Conservation (phyloP, 2,797 vertebrate species). For the Neosilurus hyrtlii region DNA sequence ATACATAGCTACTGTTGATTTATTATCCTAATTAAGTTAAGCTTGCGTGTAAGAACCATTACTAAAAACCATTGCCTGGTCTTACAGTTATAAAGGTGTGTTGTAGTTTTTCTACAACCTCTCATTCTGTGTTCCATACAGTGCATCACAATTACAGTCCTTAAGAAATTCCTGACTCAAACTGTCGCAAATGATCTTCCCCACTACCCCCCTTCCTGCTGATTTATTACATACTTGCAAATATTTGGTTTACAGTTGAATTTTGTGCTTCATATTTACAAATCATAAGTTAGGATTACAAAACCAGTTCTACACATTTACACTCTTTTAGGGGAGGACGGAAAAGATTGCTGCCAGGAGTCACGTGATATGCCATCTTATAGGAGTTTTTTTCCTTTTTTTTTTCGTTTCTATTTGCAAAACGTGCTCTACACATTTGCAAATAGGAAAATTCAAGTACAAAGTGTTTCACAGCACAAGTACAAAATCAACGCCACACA, state of each 20-base stretch:
- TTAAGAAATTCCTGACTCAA: background rate
- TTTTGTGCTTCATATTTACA: background rate
- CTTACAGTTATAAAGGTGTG: background rate
- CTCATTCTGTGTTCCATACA: background rate
- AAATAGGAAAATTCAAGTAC: slow-evolving; percentile 21
- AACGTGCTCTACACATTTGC: slow-evolving; percentile 27
- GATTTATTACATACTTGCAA: background rate
- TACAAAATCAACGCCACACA: slow-evolving; percentile 14
- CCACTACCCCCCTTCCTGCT: background rate
- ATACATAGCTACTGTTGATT: background rate
- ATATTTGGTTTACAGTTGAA: background rate
- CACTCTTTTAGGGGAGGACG: background rate
- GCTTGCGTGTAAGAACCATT: background rate
- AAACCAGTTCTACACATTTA: background rate
- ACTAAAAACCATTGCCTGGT: background rate
- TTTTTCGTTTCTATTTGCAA: slow-evolving; percentile 33
- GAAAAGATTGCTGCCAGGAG: background rate
- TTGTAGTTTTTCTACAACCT: background rate
- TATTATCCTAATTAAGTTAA: background rate
- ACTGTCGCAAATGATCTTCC: background rate
- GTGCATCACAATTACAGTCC: background rate
- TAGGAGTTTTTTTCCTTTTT: background rate
- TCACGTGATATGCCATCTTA: slow-evolving; percentile 26
- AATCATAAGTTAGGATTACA: background rate
- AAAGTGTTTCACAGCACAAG: slow-evolving; percentile 27